Base-by-base conservation (phyloP, 2,797 vertebrate genomes). In the Capromys pilorides region DNA sequence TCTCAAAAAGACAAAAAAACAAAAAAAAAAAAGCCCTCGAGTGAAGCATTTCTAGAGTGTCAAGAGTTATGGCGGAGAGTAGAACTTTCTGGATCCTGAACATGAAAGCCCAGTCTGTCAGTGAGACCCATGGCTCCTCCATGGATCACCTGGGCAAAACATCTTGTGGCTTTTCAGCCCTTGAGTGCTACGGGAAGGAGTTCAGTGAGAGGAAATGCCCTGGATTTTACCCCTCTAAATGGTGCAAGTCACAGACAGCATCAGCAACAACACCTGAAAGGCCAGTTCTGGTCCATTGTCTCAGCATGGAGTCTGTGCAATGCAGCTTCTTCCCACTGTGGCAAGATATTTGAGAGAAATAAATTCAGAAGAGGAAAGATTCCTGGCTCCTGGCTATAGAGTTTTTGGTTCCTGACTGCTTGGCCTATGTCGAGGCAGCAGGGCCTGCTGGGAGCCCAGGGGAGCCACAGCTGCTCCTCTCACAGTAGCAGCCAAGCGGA, bases 1-100 rank as follows among this genome's bases (percentile, higher is more conserved):
- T n/a, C n/a, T n/a, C n/a, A n/a, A n/a, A n/a, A n/a, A n/a, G n/a
- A n/a, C n/a, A n/a, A n/a, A n/a, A n/a, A n/a, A n/a, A n/a, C n/a
- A n/a, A n/a, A n/a, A n/a, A n/a, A n/a, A n/a, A n/a, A 51, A 67
- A 67, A 86, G 51, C 33, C 45, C 62, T 8, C 2, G 59, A 75
- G 14, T 31, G 18, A 2, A 0, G 1, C 62, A 26, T 8, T 14
- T n/a, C 39, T 81, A 24, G 33, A 36, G 5, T 22, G 36, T 31
- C 8, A 66, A 9, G 21, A 18, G 28, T 51, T 0, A 0, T 13
- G 4, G 49, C 0, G 0, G 61, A 5, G 24, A 9, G 21, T n/a
- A 49, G 10, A 0, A 11, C 31, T 69, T 77, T 59, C 41, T 16
- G 2, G n/a, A 49, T 8, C 75, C 54, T 21, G 28, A 26, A 54